phyloP scores from a whole-genome alignment of 2,113 vertebrate genomes.

The Nyctereutes procyonoides region DNA sequence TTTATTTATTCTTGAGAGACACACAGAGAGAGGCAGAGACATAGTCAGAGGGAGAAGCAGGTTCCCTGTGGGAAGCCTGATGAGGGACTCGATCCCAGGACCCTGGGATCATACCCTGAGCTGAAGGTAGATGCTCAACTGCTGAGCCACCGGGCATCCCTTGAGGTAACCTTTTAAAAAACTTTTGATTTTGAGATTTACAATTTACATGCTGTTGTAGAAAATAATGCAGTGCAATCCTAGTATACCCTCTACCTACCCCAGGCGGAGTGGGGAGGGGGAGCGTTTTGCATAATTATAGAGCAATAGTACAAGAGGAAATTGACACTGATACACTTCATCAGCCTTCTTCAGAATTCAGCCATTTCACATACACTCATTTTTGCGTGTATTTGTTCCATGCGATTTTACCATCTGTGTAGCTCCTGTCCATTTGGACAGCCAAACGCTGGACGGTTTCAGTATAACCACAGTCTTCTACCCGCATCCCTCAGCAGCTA shows the following conservation, averaged over 20 bases:
- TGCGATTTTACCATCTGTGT: not conserved
- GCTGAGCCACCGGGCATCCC: no score
- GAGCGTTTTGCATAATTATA: not conserved
- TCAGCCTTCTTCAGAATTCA: not conserved
- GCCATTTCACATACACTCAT: not conserved
- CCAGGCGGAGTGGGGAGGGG: no score
- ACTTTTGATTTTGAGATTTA: not conserved
- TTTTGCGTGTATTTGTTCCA: not conserved
- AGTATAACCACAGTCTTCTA: not conserved
- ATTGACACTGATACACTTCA: not conserved
- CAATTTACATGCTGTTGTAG: not conserved
- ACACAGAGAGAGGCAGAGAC: no score
- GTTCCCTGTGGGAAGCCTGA: no score
- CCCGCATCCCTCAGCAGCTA: not conserved
- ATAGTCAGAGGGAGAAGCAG: no score
- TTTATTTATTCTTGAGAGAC: no score
- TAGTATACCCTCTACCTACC: not conserved
- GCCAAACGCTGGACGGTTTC: not conserved
- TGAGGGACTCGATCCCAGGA: no score
- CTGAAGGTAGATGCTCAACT: no score
- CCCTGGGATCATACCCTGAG: no score
- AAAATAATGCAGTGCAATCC: not conserved
- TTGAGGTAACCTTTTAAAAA: not conserved
- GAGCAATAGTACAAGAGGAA: not conserved
- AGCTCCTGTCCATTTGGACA: not conserved